Evolutionary conservation across 2,797 vertebrate species (phyloP), one percentile per base, ranked within the genome.

Genomic region (Hapalemur alaotrensis): DNA sequence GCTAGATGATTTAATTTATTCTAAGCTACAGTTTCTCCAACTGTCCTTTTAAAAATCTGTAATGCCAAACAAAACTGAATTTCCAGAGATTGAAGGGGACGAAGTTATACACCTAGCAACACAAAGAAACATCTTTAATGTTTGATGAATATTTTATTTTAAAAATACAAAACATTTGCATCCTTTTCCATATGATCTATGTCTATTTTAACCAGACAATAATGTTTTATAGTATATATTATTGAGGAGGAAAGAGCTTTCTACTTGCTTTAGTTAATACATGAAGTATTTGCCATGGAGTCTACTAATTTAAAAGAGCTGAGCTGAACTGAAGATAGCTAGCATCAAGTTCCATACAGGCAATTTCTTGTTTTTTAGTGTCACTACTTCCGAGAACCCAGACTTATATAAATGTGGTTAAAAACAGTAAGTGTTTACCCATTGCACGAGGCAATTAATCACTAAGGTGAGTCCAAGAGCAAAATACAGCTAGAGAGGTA

Each of bases 341-440:
- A 75, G 41, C 5, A 93, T 70, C 57, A 80, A 69, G 75, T 38
- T 83, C 32, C 48, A 78, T 11, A 78, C 0, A 69, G 57, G 57
- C 48, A 75, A 83, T 63, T 91, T 93, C 75, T 86, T 59, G 1
- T 81, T 89, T 89, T 75, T 92, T 35, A 63, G 35, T 61, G 92
- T 89, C 86, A 89, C 82, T 73, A 38, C 82, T 96, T 95, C 94
- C 4, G 13, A 95, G 96, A 96, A 95, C 20, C n/a, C 10, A 52
- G 94, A 95, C 57, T 83, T 92, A 89, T 50, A 92, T 50, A 92
- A 92, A 95, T 93, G 75, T 79, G 84, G 69, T 46, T 89, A 70
- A 89, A 96, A 95, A 93, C 73, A 89, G 86, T 54, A 96, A 96
- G 78, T 85, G 54, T 89, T 96, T 95, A 94, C 48, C 83, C 91